Evolutionary conservation across 2,888 invertebrate species (phyloP), one percentile per base, ranked within the genome.

Genomic region (Hypolimnas misippus): DNA sequence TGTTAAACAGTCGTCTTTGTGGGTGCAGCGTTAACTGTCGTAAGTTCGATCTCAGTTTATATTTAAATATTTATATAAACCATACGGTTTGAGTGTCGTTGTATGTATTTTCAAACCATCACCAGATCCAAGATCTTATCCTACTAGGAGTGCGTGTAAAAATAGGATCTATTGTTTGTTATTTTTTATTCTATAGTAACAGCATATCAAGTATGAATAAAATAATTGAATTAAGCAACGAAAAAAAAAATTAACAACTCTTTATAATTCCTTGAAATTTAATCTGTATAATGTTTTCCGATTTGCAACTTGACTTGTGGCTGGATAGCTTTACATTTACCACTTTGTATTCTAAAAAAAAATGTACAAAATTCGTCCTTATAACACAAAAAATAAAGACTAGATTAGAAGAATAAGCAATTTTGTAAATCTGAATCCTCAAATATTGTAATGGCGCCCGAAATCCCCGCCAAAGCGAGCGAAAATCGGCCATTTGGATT

Each of bases 211-310:
- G n/a, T n/a, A n/a, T n/a, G n/a, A n/a, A n/a, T n/a, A n/a, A n/a
- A n/a, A n/a, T n/a, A n/a, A n/a, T n/a, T n/a, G n/a, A n/a, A n/a
- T n/a, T n/a, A n/a, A n/a, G n/a, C n/a, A n/a, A n/a, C n/a, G n/a
- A n/a, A n/a, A n/a, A n/a, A n/a, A 25, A 25, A 2, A 25, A 25
- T 5, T 2, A 25, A 25, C 65, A 68, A 62, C 85, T 82, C 83
- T 74, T 65, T 78, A 71, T 16, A 68, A 55, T 66, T 79, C 75
- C 68, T 55, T 53, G 69, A 78, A 76, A 83, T 84, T 86, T 83
- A 86, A 86, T 86, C 84, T 83, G 79, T 84, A 79, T 84, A 85
- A 86, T 85, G 86, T 83, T 85, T 85, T 79, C 77, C 79, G 81
- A 84, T 84, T 85, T 82, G 79, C 81, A 79, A 81, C 83, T 83